Evolutionary conservation across 2,113 vertebrate species (phyloP).

Genomic region (Trichechus manatus): DNA sequence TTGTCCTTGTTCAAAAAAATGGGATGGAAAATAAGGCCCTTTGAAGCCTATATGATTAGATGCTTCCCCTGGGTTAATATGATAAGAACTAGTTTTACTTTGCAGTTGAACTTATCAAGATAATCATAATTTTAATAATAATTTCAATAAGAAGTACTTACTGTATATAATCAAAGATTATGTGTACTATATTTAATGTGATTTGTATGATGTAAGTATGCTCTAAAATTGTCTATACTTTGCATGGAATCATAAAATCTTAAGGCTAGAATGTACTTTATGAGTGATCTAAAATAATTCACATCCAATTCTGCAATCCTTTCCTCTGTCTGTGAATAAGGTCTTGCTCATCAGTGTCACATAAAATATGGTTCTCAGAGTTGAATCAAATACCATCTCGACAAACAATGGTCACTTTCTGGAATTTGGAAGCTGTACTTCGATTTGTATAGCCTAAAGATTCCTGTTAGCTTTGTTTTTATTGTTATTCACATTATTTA

Average conservation of each 20-base stretch:
- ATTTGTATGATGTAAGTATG: not conserved
- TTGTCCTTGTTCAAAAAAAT: not conserved
- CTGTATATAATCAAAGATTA: not conserved
- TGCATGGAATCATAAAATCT: conserved; percentile 18
- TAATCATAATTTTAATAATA: conserved; percentile 53
- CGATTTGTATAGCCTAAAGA: not conserved
- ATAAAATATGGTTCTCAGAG: not conserved
- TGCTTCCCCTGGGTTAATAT: not conserved
- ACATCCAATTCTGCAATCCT: conserved; percentile 1
- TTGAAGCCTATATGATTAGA: conserved; percentile 46
- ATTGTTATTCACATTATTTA: not conserved
- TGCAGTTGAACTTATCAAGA: not conserved
- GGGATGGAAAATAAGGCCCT: not conserved
- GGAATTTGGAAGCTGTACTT: not conserved
- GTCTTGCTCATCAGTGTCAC: not conserved
- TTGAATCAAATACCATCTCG: not conserved
- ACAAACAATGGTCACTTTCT: not conserved
- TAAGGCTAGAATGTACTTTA: not conserved
- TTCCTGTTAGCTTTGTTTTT: not conserved
- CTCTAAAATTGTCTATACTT: not conserved
- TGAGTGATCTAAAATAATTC: not conserved
- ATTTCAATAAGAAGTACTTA: not conserved
- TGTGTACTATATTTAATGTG: not conserved
- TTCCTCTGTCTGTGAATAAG: not conserved
- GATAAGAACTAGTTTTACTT: not conserved